These are phyloP conservation scores for Enteromius fasciolatus DNA, from an alignment of 2,797 vertebrate genomes.

Conservation along the genomic window DNA sequence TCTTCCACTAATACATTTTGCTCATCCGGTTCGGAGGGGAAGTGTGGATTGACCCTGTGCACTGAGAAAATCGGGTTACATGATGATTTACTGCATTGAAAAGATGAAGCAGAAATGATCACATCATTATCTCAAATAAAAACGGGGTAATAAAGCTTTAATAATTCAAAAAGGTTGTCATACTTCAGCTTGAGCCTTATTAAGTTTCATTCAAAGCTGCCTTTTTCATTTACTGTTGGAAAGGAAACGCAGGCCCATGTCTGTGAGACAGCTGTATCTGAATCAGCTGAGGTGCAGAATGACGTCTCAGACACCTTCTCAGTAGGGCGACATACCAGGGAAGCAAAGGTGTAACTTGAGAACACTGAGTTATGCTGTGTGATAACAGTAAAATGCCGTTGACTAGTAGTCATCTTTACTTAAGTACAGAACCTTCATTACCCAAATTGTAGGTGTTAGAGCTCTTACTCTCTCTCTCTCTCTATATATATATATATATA, in stretches of 20 bases:
- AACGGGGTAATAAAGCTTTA: not conserved
- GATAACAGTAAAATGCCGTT: conserved; percentile 41
- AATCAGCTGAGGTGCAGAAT: conserved; percentile 17
- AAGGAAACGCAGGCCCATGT: not conserved
- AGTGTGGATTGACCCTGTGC: conserved; percentile 60
- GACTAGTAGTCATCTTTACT: conserved; percentile 1
- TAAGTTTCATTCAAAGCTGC: not conserved
- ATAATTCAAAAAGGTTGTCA: not conserved
- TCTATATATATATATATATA: no score
- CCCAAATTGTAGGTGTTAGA: no score
- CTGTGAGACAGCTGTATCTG: conserved; percentile 21
- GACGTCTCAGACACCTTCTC: not conserved
- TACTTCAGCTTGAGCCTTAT: not conserved
- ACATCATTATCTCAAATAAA: not conserved
- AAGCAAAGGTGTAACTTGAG: conserved; percentile 46
- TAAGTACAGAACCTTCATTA: not conserved
- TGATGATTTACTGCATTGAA: conserved; percentile 13
- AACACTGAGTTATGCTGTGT: conserved; percentile 29
- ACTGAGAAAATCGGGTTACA: conserved; percentile 57
- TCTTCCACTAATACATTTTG: conserved; percentile 64
- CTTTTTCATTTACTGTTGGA: not conserved
- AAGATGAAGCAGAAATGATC: not conserved
- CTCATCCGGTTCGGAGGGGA: conserved; percentile 61
- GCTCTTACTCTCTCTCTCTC: no score
- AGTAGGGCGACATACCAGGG: not conserved